These are phyloP conservation scores for Apotomis turbidana DNA, from an alignment of 2,888 invertebrate species.

Conservation along the genomic window DNA sequence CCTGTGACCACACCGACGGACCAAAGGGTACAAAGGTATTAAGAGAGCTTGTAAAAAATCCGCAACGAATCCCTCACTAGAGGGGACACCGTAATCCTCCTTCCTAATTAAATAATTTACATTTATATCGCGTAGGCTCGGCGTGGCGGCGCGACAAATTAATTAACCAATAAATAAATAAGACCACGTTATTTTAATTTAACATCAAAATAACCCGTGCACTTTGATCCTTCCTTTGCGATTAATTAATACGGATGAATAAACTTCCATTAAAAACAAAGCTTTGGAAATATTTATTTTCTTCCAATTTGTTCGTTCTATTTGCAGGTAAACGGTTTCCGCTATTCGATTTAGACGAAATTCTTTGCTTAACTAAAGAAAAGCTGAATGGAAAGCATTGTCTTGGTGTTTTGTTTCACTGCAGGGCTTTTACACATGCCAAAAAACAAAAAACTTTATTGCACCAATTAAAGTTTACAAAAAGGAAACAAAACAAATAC, in stretches of 20 bases:
- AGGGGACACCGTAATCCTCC: constrained; percentile 22
- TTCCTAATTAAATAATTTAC: constrained; percentile 40
- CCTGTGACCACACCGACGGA: neutral
- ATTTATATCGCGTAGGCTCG: constrained; percentile 36
- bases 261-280: neutral
- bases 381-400: neutral
- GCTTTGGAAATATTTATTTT: neutral
- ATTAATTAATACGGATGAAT: constrained; percentile 3
- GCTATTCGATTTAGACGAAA: neutral
- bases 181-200: constrained; percentile 18
- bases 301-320: neutral
- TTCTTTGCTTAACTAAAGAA: neutral
- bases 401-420: neutral
- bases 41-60: constrained; percentile 19
- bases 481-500: no score
- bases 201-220: constrained; percentile 22
- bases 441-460: no score
- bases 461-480: no score
- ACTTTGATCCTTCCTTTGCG: constrained; percentile 17
- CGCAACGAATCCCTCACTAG: neutral
- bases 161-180: constrained; percentile 39
- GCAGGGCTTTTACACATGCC: neutral
- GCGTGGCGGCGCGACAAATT: constrained; percentile 19
- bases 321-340: neutral
- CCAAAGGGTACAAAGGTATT: constrained; percentile 12